Evolutionary conservation across 2,113 vertebrate species (phyloP).

Genomic region (Pachypanchax playfairii): DNA sequence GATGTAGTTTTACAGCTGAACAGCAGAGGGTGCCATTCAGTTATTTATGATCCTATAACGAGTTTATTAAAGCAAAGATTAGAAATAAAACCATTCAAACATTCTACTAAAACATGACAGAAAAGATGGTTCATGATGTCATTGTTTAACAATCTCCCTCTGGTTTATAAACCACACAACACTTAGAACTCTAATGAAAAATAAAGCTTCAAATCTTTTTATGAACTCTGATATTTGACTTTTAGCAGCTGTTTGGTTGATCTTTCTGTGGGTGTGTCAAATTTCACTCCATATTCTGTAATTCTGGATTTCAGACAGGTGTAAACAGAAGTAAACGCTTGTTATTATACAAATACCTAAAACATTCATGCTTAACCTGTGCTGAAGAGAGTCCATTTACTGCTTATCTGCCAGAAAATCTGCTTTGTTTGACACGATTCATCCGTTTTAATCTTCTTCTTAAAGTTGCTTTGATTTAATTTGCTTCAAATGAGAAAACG

Average conservation of each 20-base stretch:
- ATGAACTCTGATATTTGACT: too few relatives aligned
- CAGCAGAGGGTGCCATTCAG: constrained; percentile 47
- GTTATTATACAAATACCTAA: not conserved
- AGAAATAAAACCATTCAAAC: too few relatives aligned
- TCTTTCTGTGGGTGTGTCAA: not conserved
- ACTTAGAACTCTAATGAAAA: too few relatives aligned
- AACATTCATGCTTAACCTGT: constrained; percentile 4
- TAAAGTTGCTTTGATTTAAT: not conserved
- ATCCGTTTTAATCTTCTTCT: too few relatives aligned
- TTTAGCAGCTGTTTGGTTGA: not conserved
- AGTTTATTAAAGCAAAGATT: too few relatives aligned
- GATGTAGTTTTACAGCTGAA: constrained; percentile 1
- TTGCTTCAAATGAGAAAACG: not conserved
- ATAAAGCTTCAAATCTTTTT: too few relatives aligned
- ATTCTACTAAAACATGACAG: too few relatives aligned
- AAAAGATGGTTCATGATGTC: too few relatives aligned
- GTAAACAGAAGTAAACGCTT: not conserved
- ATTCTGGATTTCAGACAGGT: not conserved
- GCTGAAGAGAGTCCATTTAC: not conserved
- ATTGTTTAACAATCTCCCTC: too few relatives aligned
- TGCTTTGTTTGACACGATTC: constrained; percentile 13
- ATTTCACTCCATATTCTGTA: not conserved
- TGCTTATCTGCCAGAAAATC: constrained; percentile 3
- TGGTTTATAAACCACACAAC: too few relatives aligned
- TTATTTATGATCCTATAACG: too few relatives aligned